Base-by-base conservation (phyloP, 2,113 vertebrate species). In the Columbina picui region DNA sequence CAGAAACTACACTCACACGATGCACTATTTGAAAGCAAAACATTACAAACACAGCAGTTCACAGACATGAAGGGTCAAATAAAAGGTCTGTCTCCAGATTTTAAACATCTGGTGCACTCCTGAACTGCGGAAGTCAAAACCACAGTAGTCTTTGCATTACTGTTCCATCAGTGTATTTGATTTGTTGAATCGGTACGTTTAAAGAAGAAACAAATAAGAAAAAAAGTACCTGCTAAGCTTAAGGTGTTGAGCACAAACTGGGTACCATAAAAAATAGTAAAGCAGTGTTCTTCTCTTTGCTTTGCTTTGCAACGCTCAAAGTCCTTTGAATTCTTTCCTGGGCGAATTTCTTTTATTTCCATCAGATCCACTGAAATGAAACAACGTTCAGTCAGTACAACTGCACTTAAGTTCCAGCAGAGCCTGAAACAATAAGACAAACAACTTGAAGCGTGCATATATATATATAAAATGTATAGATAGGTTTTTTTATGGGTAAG, bases 191-290 rank as follows among this genome's bases (percentile, higher is more conserved):
- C 1, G 0, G 7, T 15, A 45, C 8, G 32, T 74, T 69, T 43
- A 59, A 91, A 78, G 61, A 61, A 60, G 30, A 90, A 94, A 76
- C 10, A 49, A 93, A 39, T 18, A 50, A 77, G 17, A 7, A 29
- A 71, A 43, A 17, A 32, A 53, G 90, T 97, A 99, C 99, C 99
- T 97, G 98, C 99, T 79, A 99, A 97, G 67, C 99, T 99, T 88
- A 99, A 98, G 0, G 99, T 99, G 98, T 97, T 99, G 89, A 99
- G 99, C 32, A 99, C 98, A 93, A 99, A 99, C 94, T 99, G 98
- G 19, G 98, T 98, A 63, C 99, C 99, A 7, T 99, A 99, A 83
- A 99, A 98, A 95, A 99, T 95, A 15, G 99, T 99, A 92, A 99
- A 99, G 96, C 99, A 99, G 82, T 97, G 98, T 27, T 98, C 98